Conservation (phyloP, 2,888 invertebrate species). For the Leucophora obtusa region DNA sequence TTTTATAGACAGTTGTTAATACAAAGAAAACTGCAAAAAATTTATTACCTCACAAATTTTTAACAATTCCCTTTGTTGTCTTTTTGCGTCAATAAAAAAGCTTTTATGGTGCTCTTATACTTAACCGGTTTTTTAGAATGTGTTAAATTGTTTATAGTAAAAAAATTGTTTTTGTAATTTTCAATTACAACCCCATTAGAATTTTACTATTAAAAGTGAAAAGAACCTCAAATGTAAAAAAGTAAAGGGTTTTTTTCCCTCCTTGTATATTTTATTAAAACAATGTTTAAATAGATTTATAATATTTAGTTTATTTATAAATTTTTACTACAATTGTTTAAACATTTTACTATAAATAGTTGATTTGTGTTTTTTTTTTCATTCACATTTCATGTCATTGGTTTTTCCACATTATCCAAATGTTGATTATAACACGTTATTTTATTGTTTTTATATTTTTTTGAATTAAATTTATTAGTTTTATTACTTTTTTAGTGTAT, state of each 20-base stretch:
- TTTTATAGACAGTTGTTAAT: conserved; percentile 4
- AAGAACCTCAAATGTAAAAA: neutral
- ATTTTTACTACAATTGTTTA: conserved; percentile 44
- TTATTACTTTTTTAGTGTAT: neutral
- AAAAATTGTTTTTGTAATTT: neutral
- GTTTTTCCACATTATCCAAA: conserved; percentile 44
- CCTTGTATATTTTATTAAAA: conserved; percentile 7
- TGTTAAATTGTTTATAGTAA: neutral
- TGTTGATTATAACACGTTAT: conserved; percentile 15
- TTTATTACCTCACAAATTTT: conserved; percentile 39
- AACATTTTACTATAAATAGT: conserved; percentile 15
- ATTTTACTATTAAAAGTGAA: neutral
- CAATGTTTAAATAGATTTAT: neutral
- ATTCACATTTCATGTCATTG: conserved; percentile 54
- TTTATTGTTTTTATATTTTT: neutral
- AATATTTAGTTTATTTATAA: neutral
- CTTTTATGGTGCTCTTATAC: conserved; percentile 24
- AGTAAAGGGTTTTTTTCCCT: conserved; percentile 45
- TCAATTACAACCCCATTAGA: neutral
- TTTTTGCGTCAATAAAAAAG: neutral
- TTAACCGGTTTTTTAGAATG: neutral
- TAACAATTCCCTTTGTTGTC: neutral
- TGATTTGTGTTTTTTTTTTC: conserved; percentile 33
- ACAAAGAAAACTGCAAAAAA: conserved; percentile 16
- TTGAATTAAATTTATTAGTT: conserved; percentile 33